Base-by-base conservation (phyloP, 2,888 invertebrate species). In the Seladonia tumulorum region DNA sequence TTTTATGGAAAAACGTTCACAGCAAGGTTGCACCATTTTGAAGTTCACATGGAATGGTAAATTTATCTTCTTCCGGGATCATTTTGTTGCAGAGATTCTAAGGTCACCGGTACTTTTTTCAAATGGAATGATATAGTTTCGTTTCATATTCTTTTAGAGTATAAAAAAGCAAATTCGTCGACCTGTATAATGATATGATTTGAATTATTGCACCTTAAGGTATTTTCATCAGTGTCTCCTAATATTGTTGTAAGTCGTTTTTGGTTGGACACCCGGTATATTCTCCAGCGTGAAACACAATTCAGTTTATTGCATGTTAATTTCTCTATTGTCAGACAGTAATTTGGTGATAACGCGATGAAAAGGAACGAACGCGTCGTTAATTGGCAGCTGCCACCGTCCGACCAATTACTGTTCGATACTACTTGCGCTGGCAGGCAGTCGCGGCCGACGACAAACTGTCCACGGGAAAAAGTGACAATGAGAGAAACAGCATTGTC, bases 341-440 rank as follows among this genome's bases (percentile, higher is more conserved):
- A 68, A 39, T 39, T 68, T 10, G 68, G 10, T 42, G 39, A 68
- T 68, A 39, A 8, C 22, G 3, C 35, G 39, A 22, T 39, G 22
- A 68, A 39, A 39, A 39, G 39, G 68, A 68, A 68, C 39, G 18
- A 39, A 10, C 35, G 68, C 22, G 39, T 68, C 22, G 39, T 68
- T 68, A 42, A 68, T 39, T 60, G 60, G 68, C 39, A 2, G 22
- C 53, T 22, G 22, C 39, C 68, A 39, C 35, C 35, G 73, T 66
- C 73, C 12, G 47, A 39, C 39, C 18, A 63, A 63, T 22, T n/a
- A 29, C 16, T 47, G 47, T 25, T 63, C 35, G 7, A 12, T 63
- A 39, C 73, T 35, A 73, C 79, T 75, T 22, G 18, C 25, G n/a
- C 22, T 18, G 53, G 53, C 60, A 25, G 53, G 53, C 60, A 25